Percentiles rank a stretch among this genome's conserved stretches.
These are phyloP conservation scores for Stictocephala bisonia DNA, from an alignment of 2,888 invertebrate genomes.

Conservation along the genomic window DNA sequence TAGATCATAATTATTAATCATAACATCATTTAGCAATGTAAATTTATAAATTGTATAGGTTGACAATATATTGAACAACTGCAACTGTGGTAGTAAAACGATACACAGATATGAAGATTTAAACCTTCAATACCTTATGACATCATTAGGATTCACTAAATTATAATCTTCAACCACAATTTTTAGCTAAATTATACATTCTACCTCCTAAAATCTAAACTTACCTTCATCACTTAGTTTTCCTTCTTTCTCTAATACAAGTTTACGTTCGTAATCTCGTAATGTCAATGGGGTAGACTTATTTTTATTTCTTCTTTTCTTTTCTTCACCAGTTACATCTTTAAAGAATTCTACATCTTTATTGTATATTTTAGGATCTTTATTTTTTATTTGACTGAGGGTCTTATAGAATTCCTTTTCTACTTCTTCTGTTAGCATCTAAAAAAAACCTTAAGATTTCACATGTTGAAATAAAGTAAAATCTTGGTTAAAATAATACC, in stretches of 20 bases:
- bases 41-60: too few species aligned
- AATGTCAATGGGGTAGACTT: slow-evolving; percentile 73
- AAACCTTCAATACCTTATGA: too few species aligned
- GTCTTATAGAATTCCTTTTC: slow-evolving; percentile 92
- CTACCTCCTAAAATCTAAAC: slow-evolving; percentile 34
- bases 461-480: background rate
- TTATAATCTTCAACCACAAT: too few species aligned
- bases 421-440: slow-evolving; percentile 73
- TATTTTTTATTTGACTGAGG: slow-evolving; percentile 84
- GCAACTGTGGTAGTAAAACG: too few species aligned
- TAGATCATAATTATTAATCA: too few species aligned
- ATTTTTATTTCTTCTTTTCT: slow-evolving; percentile 62
- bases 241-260: slow-evolving; percentile 77
- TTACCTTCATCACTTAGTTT: slow-evolving; percentile 59
- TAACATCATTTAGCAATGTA: too few species aligned
- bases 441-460: slow-evolving; percentile 45
- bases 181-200: too few species aligned
- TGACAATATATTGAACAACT: too few species aligned
- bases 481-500: background rate
- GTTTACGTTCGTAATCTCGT: slow-evolving; percentile 82
- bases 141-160: too few species aligned
- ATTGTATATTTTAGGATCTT: slow-evolving; percentile 91
- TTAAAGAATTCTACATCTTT: slow-evolving; percentile 78
- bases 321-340: slow-evolving; percentile 61
- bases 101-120: too few species aligned